Percentiles rank a stretch among this genome's conserved stretches.
phyloP scores from a whole-genome alignment of 2,888 invertebrate genomes.

The Torymus tubicola region DNA sequence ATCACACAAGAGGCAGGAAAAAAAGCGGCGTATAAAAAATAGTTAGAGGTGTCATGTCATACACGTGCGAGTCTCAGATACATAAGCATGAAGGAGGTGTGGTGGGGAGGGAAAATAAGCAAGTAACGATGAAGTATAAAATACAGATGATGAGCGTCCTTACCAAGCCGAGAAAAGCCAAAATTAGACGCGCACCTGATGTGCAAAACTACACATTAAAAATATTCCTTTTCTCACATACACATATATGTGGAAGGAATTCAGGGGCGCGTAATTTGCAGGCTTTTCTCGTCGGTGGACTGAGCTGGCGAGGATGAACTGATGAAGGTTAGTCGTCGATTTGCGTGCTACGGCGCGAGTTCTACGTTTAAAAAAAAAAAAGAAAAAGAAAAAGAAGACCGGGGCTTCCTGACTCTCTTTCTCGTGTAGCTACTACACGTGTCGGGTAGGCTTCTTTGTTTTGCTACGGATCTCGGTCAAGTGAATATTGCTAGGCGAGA shows the following conservation, averaged over 20 bases:
- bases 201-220: no score
- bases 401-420: constrained; percentile 52
- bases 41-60: constrained; percentile 30
- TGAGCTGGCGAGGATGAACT: constrained; percentile 41
- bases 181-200: constrained; percentile 33
- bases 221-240: not conserved
- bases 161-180: constrained; percentile 17
- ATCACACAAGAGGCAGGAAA: constrained; percentile 48
- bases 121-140: constrained; percentile 32
- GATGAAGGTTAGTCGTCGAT: constrained; percentile 68
- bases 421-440: no score
- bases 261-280: constrained; percentile 42
- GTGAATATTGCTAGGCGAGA: no score
- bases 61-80: constrained; percentile 37
- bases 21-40: constrained; percentile 25
- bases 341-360: constrained; percentile 76
- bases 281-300: constrained; percentile 7
- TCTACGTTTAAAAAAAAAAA: constrained; percentile 66
- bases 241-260: no score
- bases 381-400: constrained; percentile 2
- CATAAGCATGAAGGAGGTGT: constrained; percentile 37
- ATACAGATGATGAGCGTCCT: not conserved
- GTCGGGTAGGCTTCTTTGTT: no score
- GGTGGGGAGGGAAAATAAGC: constrained; percentile 7
- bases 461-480: no score